Evolutionary conservation across 2,113 vertebrate genomes (phyloP), one percentile per base, ranked within the genome.

Genomic region (Falcunculus frontatus): DNA sequence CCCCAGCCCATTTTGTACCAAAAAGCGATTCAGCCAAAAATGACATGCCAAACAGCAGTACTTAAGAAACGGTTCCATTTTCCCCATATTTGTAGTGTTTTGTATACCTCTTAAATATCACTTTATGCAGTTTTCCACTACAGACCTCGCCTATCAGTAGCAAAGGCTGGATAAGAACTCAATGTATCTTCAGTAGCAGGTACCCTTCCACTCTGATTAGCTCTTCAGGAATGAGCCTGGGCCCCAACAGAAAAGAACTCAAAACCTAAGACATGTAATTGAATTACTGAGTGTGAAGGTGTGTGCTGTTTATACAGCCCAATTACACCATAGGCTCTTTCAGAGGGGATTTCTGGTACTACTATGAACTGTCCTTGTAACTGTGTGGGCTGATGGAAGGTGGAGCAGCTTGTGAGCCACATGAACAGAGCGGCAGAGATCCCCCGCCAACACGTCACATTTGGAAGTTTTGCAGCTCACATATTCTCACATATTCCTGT

Each of bases 61-160:
- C 11, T 63, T 37, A 53, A 53, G 16, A 83, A 82, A 68, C 1
- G 4, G 27, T n/a, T 52, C 5, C 0, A 19, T 41, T 52, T 86
- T 33, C 5, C 20, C 29, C 4, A 0, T 9, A 41, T 27, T 23
- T 53, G 16, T 7, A 86, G 8, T 23, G 27, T n/a, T 52, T 41
- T 68, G 27, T 17, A 11, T 22, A 65, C 15, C 42, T 17, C 32
- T 60, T 57, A 73, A 70, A 53, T 12, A 68, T 4, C 3, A 25
- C 10, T 67, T 87, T 10, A 44, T 10, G 39, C 3, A 69, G 25
- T 25, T 83, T 80, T 69, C 57, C 26, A 46, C 41, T 25, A 12
- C 0, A 1, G 3, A 69, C 69, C 5, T 39, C 22, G 53, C 0
- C 0, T 5, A 52, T 22, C 16, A 30, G 29, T 18, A 64, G 15